phyloP scores from a whole-genome alignment of 2,888 invertebrate species.

The Unio delphinus region DNA sequence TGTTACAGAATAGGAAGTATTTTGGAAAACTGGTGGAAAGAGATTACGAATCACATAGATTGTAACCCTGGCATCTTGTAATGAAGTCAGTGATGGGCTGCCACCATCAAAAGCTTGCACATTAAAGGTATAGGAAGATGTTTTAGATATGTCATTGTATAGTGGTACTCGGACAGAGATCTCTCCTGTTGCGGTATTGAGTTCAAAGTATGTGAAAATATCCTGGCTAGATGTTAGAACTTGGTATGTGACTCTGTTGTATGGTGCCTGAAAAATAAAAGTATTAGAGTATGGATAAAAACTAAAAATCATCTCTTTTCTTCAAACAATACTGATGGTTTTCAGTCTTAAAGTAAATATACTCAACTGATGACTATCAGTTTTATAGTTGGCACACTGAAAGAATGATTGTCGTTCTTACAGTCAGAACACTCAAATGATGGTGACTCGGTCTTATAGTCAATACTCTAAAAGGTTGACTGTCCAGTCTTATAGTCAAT shows the following conservation, averaged over 20 bases:
- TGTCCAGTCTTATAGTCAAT: no score
- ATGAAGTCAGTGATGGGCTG: constrained; percentile 86
- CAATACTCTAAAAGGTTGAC: no score
- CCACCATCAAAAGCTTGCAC: constrained; percentile 88
- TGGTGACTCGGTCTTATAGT: no score
- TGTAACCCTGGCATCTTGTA: constrained; percentile 74
- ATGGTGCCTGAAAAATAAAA: constrained; percentile 47
- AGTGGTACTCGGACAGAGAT: constrained; percentile 50
- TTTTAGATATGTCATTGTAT: constrained; percentile 37
- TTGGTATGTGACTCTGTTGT: constrained; percentile 44
- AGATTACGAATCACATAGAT: constrained; percentile 56
- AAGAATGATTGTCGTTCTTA: no score
- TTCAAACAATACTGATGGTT: no score
- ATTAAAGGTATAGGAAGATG: constrained; percentile 72
- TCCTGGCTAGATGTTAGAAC: constrained; percentile 37
- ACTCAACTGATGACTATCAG: not conserved
- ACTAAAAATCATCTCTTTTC: not conserved
- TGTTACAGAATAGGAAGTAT: constrained; percentile 32
- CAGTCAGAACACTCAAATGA: no score
- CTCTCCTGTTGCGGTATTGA: constrained; percentile 43
- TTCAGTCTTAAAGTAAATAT: no score
- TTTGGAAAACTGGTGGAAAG: constrained; percentile 51
- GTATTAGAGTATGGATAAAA: not conserved
- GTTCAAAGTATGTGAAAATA: constrained; percentile 51
- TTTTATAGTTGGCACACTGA: no score